Conservation (phyloP, 2,888 invertebrate genomes). For the Acanthosepion esculentum region DNA sequence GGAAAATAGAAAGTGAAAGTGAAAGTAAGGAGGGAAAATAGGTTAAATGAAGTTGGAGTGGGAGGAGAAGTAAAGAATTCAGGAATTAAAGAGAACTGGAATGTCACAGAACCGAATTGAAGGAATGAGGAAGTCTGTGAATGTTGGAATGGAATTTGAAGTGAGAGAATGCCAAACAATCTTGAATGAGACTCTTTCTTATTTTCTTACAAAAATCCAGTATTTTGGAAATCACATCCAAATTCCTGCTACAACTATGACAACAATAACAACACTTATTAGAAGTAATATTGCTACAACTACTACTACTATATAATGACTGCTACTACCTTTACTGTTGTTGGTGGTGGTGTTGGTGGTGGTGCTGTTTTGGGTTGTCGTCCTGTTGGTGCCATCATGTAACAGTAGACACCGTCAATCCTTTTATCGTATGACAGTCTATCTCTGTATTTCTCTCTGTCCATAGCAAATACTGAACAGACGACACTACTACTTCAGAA, state of each 20-base stretch:
- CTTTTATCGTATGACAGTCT: background rate
- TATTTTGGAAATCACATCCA: background rate
- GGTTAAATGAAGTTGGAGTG: background rate
- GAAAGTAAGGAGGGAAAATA: background rate
- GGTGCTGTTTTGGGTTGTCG: background rate
- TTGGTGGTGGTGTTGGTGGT: background rate
- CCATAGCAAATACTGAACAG: background rate
- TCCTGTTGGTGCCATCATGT: background rate
- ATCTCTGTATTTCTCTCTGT: background rate
- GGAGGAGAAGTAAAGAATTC: background rate
- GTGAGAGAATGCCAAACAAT: slow-evolving; percentile 20
- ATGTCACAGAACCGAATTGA: background rate
- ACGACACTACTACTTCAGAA: background rate
- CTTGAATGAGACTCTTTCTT: background rate
- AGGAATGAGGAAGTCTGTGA: slow-evolving; percentile 6
- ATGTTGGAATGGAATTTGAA: background rate
- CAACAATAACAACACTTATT: background rate
- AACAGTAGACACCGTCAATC: background rate
- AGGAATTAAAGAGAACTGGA: too few relatives aligned
- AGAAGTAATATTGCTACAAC: background rate
- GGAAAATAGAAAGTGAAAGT: background rate
- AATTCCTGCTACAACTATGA: background rate
- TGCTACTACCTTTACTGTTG: slow-evolving; percentile 22
- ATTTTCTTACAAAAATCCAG: background rate
- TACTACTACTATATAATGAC: slow-evolving; percentile 12